A percentile compares a stretch with the other conserved stretches of the same genome.
These are phyloP conservation scores for Pampus argenteus DNA, from an alignment of 2,797 vertebrate genomes.

Conservation along the genomic window DNA sequence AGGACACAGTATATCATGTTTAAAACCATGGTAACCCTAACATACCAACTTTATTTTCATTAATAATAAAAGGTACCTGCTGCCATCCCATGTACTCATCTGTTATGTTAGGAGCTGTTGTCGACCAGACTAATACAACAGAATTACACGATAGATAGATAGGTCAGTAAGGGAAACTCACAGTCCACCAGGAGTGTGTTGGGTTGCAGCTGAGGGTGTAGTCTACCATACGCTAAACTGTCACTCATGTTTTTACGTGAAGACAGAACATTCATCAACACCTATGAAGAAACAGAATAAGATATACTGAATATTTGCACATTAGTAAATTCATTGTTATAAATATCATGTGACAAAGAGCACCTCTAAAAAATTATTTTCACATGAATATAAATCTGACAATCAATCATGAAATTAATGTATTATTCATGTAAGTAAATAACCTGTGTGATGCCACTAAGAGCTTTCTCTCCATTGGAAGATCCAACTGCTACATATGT, in stretches of 20 bases:
- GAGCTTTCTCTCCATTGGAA: slow-evolving; percentile 89
- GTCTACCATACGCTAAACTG: slow-evolving; percentile 91
- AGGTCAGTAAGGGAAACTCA: slow-evolving; percentile 81
- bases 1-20: neutral
- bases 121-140: too few species aligned
- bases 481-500: slow-evolving; percentile 94
- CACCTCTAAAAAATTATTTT: neutral
- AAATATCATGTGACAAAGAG: neutral
- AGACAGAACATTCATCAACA: slow-evolving; percentile 94
- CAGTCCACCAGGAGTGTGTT: slow-evolving; percentile 93
- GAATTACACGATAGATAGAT: too few species aligned
- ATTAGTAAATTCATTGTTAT: neutral
- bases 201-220: slow-evolving; percentile 92
- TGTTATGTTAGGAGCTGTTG: too few species aligned
- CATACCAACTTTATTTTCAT: slow-evolving; percentile 9
- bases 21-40: slow-evolving; percentile 12
- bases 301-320: neutral
- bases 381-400: neutral
- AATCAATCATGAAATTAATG: neutral
- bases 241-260: slow-evolving; percentile 95
- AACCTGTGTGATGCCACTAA: slow-evolving; percentile 95
- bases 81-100: neutral
- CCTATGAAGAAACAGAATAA: slow-evolving; percentile 78
- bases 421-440: slow-evolving; percentile 3
- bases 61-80: neutral